These are phyloP conservation scores for Cancer borealis DNA, from an alignment of 2,888 invertebrate species.

Conservation along the genomic window DNA sequence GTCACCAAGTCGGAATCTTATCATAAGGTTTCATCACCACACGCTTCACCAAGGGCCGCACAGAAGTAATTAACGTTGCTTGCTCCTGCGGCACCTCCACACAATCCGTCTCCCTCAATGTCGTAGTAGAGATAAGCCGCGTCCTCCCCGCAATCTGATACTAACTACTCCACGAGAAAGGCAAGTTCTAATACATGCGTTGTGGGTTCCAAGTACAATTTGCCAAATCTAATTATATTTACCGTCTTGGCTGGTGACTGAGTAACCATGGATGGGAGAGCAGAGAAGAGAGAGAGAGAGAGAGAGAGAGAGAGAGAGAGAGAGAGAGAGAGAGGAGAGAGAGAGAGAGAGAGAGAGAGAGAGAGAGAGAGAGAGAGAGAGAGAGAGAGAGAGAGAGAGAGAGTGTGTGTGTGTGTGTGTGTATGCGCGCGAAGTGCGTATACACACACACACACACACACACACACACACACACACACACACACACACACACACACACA, in stretches of 20 bases:
- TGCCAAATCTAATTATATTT: not conserved
- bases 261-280: too few relatives aligned
- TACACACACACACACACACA: not conserved
- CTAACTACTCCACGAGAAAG: not conserved
- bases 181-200: not conserved
- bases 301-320: too few relatives aligned
- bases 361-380: slow-evolving; percentile 20
- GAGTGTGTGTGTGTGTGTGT: not conserved
- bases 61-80: not conserved
- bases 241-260: not conserved
- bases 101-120: not conserved
- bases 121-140: not conserved
- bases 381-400: slow-evolving; percentile 18
- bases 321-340: not conserved
- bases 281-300: too few relatives aligned
- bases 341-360: not conserved
- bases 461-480: not conserved
- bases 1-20: not conserved
- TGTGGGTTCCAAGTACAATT: not conserved
- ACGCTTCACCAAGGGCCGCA: not conserved
- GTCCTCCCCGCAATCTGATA: slow-evolving; percentile 9
- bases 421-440: not conserved
- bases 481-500: not conserved
- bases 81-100: not conserved
- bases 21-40: not conserved